Percentiles rank a stretch among this genome's conserved stretches.
Evolutionary conservation across 2,113 vertebrate genomes (phyloP).

Genomic region (Alaudala cheleensis): DNA sequence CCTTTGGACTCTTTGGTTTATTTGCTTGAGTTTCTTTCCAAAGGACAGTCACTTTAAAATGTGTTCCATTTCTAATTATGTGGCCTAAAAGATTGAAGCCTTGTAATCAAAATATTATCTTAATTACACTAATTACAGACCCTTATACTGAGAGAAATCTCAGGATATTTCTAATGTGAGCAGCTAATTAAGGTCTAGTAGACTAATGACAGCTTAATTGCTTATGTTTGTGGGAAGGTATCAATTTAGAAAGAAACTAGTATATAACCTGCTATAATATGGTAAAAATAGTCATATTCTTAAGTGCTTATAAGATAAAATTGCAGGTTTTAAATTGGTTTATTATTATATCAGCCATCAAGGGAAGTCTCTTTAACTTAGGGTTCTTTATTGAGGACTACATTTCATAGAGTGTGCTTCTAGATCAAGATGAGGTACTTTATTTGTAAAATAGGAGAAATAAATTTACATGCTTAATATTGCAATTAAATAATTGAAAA

Average conservation of each 20-base stretch:
- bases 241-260: slow-evolving; percentile 28
- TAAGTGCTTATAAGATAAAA: neutral
- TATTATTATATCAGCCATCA: neutral
- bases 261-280: neutral
- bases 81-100: slow-evolving; percentile 36
- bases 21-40: neutral
- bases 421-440: neutral
- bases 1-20: neutral
- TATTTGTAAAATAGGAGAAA: neutral
- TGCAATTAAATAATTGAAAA: neutral
- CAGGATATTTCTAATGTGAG: slow-evolving; percentile 49
- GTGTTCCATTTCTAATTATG: slow-evolving; percentile 17
- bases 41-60: slow-evolving; percentile 8
- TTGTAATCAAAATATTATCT: slow-evolving; percentile 65
- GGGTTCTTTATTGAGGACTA: neutral
- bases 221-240: slow-evolving; percentile 40
- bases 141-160: slow-evolving; percentile 41
- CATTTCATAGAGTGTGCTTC: neutral
- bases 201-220: slow-evolving; percentile 42
- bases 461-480: neutral
- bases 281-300: neutral
- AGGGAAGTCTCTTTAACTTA: neutral
- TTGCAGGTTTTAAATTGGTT: neutral
- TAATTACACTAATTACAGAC: slow-evolving; percentile 65
- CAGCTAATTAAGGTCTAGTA: slow-evolving; percentile 58